These are phyloP conservation scores for Lasaia peninsularis DNA, from an alignment of 1,140 invertebrate genomes.

Conservation along the genomic window DNA sequence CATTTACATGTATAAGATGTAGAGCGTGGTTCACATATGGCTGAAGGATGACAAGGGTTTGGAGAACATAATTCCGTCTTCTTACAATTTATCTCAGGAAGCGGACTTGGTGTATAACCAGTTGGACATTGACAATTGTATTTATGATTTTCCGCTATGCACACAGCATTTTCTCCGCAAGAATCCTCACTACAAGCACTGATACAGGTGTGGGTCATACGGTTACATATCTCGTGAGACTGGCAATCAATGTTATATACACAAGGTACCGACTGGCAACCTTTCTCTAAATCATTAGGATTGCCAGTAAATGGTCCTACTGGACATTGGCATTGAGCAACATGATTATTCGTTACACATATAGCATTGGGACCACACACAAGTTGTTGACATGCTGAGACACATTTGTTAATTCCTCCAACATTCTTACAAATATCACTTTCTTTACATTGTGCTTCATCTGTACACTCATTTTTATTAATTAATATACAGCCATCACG, in stretches of 20 bases:
- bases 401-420: conserved; percentile 79
- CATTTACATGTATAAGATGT: conserved; percentile 86
- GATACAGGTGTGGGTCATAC: conserved; percentile 88
- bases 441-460: conserved; percentile 89
- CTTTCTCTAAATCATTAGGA: conserved; percentile 85
- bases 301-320: conserved; percentile 89
- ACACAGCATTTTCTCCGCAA: conserved; percentile 92
- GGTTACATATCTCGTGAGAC: conserved; percentile 86
- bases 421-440: conserved; percentile 83
- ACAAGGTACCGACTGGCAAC: conserved; percentile 89
- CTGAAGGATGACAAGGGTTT: conserved; percentile 88
- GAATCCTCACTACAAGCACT: conserved; percentile 88
- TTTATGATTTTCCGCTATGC: conserved; percentile 89
- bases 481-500: conserved; percentile 87
- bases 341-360: conserved; percentile 92
- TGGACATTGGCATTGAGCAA: conserved; percentile 92
- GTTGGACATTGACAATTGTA: conserved; percentile 90
- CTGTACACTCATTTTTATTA: conserved; percentile 85
- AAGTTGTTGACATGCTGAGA: conserved; percentile 85
- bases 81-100: conserved; percentile 88
- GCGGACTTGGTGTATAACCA: conserved; percentile 87
- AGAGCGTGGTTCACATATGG: conserved; percentile 84
- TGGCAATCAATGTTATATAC: conserved; percentile 91
- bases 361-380: conserved; percentile 90
- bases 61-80: conserved; percentile 83